These are phyloP conservation scores for Denticeps clupeoides DNA, from an alignment of 2,797 vertebrate genomes.

Conservation along the genomic window DNA sequence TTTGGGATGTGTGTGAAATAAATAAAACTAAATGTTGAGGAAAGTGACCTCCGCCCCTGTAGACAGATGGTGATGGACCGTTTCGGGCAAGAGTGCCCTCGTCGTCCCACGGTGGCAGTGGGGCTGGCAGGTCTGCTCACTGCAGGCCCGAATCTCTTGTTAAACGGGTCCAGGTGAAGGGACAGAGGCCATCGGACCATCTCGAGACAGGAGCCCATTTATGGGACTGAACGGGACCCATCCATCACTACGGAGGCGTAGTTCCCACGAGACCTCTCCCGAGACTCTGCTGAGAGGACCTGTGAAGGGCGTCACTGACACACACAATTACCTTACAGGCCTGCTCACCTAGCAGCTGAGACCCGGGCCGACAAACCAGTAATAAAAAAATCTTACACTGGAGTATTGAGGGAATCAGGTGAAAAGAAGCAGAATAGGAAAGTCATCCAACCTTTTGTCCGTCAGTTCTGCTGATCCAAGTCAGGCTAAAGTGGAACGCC, in stretches of 20 bases:
- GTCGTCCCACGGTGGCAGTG: background rate
- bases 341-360: too few species aligned
- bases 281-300: slow-evolving; percentile 16
- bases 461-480: too few species aligned
- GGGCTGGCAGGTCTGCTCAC: slow-evolving; percentile 1
- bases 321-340: too few species aligned
- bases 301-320: slow-evolving; percentile 20
- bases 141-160: background rate
- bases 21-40: background rate
- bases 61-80: slow-evolving; percentile 26
- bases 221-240: slow-evolving; percentile 16
- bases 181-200: background rate
- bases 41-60: slow-evolving; percentile 8
- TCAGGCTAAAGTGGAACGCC: too few species aligned
- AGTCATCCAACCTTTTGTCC: too few species aligned
- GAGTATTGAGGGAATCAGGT: too few species aligned
- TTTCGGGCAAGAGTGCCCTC: slow-evolving; percentile 1
- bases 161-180: background rate
- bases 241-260: slow-evolving; percentile 22
- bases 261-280: slow-evolving; percentile 3
- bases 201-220: slow-evolving; percentile 18
- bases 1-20: too few species aligned
- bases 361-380: too few species aligned
- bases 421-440: too few species aligned
- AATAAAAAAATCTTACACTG: background rate